phyloP scores from a whole-genome alignment of 2,113 vertebrate species.

The Fregata magnificens region DNA sequence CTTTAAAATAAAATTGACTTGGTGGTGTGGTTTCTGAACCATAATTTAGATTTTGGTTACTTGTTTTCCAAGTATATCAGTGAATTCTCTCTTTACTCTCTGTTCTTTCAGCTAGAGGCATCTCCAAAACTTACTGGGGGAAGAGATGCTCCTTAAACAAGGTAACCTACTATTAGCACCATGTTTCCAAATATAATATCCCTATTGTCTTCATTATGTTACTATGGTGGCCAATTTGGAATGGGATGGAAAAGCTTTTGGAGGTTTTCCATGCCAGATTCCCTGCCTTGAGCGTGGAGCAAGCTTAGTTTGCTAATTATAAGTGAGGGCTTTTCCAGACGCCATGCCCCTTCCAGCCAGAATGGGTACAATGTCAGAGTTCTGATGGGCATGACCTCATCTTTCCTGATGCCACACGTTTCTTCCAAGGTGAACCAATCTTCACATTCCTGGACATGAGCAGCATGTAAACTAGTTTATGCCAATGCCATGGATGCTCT shows the following conservation, averaged over 20 bases:
- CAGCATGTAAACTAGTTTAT: not conserved
- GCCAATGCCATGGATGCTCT: not conserved
- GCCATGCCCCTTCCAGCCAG: not conserved
- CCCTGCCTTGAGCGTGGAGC: not conserved
- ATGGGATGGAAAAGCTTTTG: not conserved
- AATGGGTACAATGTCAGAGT: not conserved
- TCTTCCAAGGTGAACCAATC: not conserved
- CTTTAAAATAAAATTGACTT: not conserved
- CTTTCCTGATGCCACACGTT: not conserved
- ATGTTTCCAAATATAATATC: not conserved
- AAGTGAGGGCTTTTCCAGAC: not conserved
- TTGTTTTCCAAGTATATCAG: not conserved
- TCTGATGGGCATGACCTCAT: not conserved
- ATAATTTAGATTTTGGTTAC: not conserved
- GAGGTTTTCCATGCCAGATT: not conserved
- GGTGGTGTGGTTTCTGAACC: not conserved
- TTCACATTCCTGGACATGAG: not conserved
- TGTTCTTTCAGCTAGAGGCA: not conserved
- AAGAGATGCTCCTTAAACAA: not conserved
- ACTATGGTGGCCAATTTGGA: not conserved
- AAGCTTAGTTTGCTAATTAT: constrained; percentile 3
- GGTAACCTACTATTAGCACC: not conserved
- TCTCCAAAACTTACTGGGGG: not conserved
- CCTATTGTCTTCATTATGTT: not conserved
- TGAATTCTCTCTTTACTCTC: not conserved